Evolutionary conservation across 2,888 invertebrate species (phyloP).

Genomic region (Orthosia gothica): DNA sequence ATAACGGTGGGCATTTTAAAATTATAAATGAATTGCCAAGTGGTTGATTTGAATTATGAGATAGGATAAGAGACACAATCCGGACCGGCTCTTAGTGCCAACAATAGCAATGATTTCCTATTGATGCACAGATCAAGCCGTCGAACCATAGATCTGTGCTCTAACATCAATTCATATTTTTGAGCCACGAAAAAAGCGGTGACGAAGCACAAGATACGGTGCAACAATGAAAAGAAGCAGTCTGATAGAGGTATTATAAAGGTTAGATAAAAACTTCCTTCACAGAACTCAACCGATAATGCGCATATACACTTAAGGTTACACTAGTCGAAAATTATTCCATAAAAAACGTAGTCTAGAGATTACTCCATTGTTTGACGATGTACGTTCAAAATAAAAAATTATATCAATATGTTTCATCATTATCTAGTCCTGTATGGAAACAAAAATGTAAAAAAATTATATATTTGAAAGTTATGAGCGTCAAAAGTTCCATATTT

Average conservation of each 20-base stretch:
- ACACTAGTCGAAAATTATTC: too few relatives aligned
- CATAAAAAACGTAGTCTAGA: too few relatives aligned
- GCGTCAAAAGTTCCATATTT: too few relatives aligned
- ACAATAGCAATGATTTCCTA: constrained; percentile 71
- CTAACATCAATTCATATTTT: constrained; percentile 53
- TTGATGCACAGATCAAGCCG: constrained; percentile 68
- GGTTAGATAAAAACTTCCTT: constrained; percentile 15
- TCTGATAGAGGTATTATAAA: constrained; percentile 11
- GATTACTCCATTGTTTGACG: too few relatives aligned
- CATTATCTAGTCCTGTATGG: too few relatives aligned
- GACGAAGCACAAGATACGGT: constrained; percentile 1
- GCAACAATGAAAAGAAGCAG: constrained; percentile 16
- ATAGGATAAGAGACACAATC: constrained; percentile 57
- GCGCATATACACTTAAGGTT: constrained; percentile 20
- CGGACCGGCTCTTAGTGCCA: constrained; percentile 66
- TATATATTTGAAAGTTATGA: too few relatives aligned
- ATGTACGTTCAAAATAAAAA: too few relatives aligned
- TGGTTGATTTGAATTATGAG: constrained; percentile 45
- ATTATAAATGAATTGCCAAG: constrained; percentile 52
- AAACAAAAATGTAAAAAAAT: too few relatives aligned
- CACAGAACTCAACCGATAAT: constrained; percentile 14
- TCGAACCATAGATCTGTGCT: constrained; percentile 65
- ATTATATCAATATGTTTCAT: too few relatives aligned
- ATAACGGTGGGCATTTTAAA: constrained; percentile 55
- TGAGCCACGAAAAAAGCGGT: constrained; percentile 48